Conservation (phyloP, 2,888 invertebrate genomes). For the Lypha dubia region DNA sequence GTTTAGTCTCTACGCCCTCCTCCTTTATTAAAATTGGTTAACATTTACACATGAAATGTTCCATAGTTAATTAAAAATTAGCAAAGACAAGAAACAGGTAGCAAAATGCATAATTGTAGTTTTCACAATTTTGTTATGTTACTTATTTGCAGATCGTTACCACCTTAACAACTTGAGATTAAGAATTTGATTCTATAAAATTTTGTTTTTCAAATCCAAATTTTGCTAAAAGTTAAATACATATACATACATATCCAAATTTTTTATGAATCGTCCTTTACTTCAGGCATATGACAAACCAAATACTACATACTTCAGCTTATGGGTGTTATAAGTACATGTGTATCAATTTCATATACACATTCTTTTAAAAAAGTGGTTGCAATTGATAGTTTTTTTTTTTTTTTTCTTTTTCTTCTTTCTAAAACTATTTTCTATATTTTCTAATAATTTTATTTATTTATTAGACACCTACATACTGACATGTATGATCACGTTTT, state of each 20-base stretch:
- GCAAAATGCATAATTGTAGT: too few species aligned
- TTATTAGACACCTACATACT: too few species aligned
- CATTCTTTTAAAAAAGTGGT: slow-evolving; percentile 54
- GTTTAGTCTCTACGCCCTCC: too few species aligned
- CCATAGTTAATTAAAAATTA: too few species aligned
- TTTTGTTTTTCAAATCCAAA: not conserved
- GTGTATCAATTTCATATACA: slow-evolving; percentile 53
- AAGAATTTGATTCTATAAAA: not conserved
- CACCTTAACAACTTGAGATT: too few species aligned
- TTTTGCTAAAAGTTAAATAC: not conserved
- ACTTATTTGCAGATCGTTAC: too few species aligned
- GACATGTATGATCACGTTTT: slow-evolving; percentile 73
- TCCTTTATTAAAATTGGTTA: too few species aligned
- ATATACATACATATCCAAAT: too few species aligned
- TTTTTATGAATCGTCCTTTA: not conserved
- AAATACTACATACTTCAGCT: not conserved
- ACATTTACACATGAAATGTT: too few species aligned
- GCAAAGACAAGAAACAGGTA: too few species aligned
- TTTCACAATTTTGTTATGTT: too few species aligned
- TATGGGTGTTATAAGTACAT: slow-evolving; percentile 21
- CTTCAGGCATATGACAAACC: not conserved
- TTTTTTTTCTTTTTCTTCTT: slow-evolving; percentile 36
- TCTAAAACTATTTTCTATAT: slow-evolving; percentile 13
- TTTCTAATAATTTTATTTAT: slow-evolving; percentile 31
- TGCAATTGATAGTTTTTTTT: slow-evolving; percentile 47